Base-by-base conservation (phyloP, 2,888 invertebrate species). In the Orthosia incerta region DNA sequence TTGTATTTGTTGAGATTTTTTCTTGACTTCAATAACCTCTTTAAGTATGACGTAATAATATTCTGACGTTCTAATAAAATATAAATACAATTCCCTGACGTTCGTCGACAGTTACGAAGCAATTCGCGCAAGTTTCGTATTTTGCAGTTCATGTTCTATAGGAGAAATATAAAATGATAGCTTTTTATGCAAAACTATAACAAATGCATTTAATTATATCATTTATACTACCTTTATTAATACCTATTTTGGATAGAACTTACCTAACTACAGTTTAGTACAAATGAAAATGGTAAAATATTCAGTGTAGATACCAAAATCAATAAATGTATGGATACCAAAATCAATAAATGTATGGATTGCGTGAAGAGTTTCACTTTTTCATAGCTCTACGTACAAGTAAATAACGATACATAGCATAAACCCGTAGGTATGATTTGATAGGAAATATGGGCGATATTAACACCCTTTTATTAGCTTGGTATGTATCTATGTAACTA, bases 281-380 rank as follows among this genome's bases (percentile, higher is more conserved):
- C 69, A 57, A 68, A 50, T 26, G 4, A 31, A 31, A 77, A 16
- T n/a, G n/a, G n/a, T n/a, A n/a, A n/a, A n/a, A n/a, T n/a, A n/a
- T n/a, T n/a, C n/a, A n/a, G n/a, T n/a, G n/a, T n/a, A n/a, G n/a
- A n/a, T n/a, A n/a, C 45, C 18, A 63, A 59, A 82, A 78, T 78
- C 64, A 67, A 79, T 78, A 64, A 80, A 78, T 60, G 31, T 65
- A 57, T 51, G 64, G 23, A 61, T 73, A n/a, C 45, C 18, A 63
- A 59, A 82, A 78, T 78, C 64, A 67, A 79, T 78, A 64, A 80
- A 78, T 60, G 31, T 65, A 57, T 51, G 64, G 23, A 61, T 73
- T 57, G 60, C 73, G 68, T 75, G 71, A 61, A 73, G 73, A 67
- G 61, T 55, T 39, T 57, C 51, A 12, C 51, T 71, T 68, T 68